phyloP scores from a whole-genome alignment of 1,140 invertebrate species.

The Luehdorfia chinensis region DNA sequence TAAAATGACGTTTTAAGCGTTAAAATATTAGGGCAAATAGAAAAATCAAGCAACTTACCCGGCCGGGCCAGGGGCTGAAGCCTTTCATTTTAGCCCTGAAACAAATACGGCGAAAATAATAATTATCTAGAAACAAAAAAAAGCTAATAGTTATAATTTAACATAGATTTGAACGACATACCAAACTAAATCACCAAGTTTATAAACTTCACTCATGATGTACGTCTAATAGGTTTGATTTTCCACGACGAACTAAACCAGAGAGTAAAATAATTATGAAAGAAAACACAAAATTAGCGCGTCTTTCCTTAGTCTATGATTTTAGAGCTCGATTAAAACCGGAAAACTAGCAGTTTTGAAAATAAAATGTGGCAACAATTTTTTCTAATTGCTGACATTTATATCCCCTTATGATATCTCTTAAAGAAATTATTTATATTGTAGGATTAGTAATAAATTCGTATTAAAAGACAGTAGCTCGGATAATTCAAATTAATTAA shows the following conservation, averaged over 20 bases:
- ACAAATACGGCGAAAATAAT: slow-evolving; percentile 63
- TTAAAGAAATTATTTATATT: too few relatives aligned
- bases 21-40: slow-evolving; percentile 30
- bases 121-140: slow-evolving; percentile 3
- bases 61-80: slow-evolving; percentile 94
- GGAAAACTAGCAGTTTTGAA: too few relatives aligned
- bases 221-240: slow-evolving; percentile 35
- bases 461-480: too few relatives aligned
- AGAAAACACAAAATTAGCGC: slow-evolving; percentile 40
- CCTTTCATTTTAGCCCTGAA: slow-evolving; percentile 97
- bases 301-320: slow-evolving; percentile 40
- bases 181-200: slow-evolving; percentile 76
- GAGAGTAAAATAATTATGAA: slow-evolving; percentile 33
- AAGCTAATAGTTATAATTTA: slow-evolving; percentile 12
- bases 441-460: too few relatives aligned
- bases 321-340: background rate
- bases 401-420: too few relatives aligned
- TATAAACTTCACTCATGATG: slow-evolving; percentile 61
- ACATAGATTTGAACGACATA: slow-evolving; percentile 49
- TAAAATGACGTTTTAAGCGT: slow-evolving; percentile 12
- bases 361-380: too few relatives aligned
- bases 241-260: slow-evolving; percentile 69
- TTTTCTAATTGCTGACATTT: too few relatives aligned
- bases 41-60: slow-evolving; percentile 82
- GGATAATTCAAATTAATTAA: too few relatives aligned